Evolutionary conservation across 53 echinoderm and acorn worm species (phyloP), one percentile per base, ranked within the genome.

Genomic region (Holothuria scabra): DNA sequence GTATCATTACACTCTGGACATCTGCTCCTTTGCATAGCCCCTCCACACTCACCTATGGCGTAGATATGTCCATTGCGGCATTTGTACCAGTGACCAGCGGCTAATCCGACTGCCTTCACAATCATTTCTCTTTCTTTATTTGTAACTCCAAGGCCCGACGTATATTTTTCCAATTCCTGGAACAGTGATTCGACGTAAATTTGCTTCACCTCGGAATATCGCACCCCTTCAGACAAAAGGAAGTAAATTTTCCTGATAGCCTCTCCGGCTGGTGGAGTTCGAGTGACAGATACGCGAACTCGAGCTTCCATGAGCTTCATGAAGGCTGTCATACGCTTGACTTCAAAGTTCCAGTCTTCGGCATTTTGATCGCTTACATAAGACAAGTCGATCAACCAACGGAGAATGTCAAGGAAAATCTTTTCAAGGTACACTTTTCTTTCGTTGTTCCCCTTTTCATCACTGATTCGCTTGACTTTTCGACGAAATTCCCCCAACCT

Each of bases 21-120:
- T 60, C 16, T 85, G 29, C 83, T 46, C 12, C 21, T 72, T 34
- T 89, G 37, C 62, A 46, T 93, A 4, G 93, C 96, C 0, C 96
- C 96, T 29, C 91, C 96, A 65, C 96, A 95, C 13, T 93, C 96
- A 19, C 89, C 90, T 23, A 93, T 95, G 41, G 88, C 91, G 59
- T 95, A 95, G 19, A 95, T 32, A 58, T 95, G 96, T 6, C 91
- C 93, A 5, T 93, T 89, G 0, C 89, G 91, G 57, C 95, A 95
- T 75, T 93, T 95, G 60, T 60, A 93, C 93, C 96, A 95, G 28
- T 93, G 91, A 1, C 96, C 96, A 28, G 86, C 76, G 5, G 85
- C 13, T n/a, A 81, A 62, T 65, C 83, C 96, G 28, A 90, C 78
- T 9, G 88, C 93, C 28, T 87, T 46, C n/a, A 95, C 91, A 23